phyloP scores from a whole-genome alignment of 2,797 vertebrate species.

The Thripadectes ignobilis region DNA sequence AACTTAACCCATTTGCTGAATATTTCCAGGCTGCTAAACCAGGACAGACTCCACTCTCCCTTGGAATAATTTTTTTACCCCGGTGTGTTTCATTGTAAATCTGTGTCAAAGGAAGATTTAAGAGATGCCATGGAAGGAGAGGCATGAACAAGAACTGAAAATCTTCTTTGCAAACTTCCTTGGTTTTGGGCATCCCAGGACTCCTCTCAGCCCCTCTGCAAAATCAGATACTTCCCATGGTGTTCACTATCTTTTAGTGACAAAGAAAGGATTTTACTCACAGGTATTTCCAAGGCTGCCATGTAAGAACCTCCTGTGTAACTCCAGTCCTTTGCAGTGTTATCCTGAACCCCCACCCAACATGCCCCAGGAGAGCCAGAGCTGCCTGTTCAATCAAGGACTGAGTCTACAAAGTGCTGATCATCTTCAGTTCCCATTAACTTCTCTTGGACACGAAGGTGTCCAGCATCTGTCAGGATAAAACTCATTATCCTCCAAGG shows the following conservation, averaged over 20 bases:
- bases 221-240: neutral
- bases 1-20: neutral
- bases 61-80: neutral
- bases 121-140: accelerated
- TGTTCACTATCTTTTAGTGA: neutral
- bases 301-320: neutral
- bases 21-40: neutral
- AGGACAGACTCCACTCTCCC: neutral
- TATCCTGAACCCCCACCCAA: neutral
- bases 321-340: neutral
- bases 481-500: conserved; percentile 28
- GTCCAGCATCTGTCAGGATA: neutral
- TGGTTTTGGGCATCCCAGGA: neutral
- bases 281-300: neutral
- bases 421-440: conserved; percentile 13
- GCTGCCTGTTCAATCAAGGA: neutral
- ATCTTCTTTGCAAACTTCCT: neutral
- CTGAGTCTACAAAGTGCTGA: neutral
- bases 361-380: neutral
- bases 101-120: neutral
- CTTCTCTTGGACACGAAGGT: neutral
- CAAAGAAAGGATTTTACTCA: neutral
- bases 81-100: neutral
- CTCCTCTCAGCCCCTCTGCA: neutral
- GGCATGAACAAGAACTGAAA: neutral